Base-by-base conservation (phyloP, 2,888 invertebrate species). In the Synanthedon formicaeformis region DNA sequence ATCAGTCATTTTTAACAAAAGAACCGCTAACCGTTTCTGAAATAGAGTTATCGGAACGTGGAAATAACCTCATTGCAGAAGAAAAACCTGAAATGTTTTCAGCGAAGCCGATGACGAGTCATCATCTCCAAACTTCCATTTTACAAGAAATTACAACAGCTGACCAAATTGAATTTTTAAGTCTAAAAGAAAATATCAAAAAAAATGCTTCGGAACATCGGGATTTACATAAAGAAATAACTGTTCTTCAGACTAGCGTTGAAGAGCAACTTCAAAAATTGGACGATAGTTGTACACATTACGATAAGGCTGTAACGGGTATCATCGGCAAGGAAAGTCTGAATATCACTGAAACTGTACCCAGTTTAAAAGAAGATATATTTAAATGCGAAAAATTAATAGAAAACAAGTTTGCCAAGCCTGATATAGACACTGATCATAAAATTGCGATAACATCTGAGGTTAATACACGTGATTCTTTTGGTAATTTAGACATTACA, bases 31-130 rank as follows among this genome's bases (percentile, higher is more conserved):
- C 89, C 57, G 72, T 94, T 4, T 88, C 81, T 52, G 90, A 93
- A 74, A 90, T 89, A 0, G 89, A 92, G 64, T 73, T 82, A 0
- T 84, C 90, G 41, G 94, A 95, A 75, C 90, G 88, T 58, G 94
- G 94, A 80, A 87, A 85, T 27, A 73, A 82, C 40, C 76, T 94
- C 14, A 65, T 70, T 23, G 57, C 81, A 13, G 64, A 69, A 50
- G 72, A 68, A 61, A 66, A 66, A 11, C 72, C 81, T 12, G 72
- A 62, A 50, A 50, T 52, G 1, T 58, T 67, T 8, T 65, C 63
- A 50, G 78, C 81, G 11, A 71, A 70, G 58, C 58, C 69, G 40
- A 58, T 66, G 14, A 65, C 77, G 12, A 69, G 78, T 0, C 75
- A 80, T 57, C 68, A 80, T n/a, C 63, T 90, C 0, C 88, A 82